These are phyloP conservation scores for Acinonyx jubatus DNA, from an alignment of 2,113 vertebrate genomes.

Conservation along the genomic window DNA sequence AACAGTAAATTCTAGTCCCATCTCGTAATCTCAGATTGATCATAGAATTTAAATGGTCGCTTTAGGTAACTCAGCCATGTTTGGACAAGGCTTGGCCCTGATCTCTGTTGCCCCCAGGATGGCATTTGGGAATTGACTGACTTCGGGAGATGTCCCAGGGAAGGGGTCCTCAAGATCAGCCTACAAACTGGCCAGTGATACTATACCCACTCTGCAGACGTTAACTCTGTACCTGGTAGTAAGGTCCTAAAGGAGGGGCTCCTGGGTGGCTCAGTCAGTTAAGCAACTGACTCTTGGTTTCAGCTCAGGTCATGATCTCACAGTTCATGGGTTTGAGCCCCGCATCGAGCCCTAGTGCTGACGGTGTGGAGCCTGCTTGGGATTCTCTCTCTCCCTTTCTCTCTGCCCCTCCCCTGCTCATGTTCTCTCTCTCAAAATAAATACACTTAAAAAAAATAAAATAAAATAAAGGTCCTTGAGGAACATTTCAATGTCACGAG, in stretches of 20 bases:
- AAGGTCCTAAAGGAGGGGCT: neutral
- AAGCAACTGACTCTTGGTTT: too few species aligned
- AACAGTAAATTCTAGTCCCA: neutral
- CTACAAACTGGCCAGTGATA: neutral
- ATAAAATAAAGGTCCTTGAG: neutral
- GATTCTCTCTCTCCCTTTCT: too few species aligned
- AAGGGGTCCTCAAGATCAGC: neutral
- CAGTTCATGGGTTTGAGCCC: too few species aligned
- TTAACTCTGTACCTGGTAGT: neutral
- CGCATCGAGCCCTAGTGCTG: too few species aligned
- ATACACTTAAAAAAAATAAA: too few species aligned
- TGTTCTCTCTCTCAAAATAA: too few species aligned
- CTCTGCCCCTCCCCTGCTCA: too few species aligned
- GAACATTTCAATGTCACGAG: rapidly evolving
- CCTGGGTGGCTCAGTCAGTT: too few species aligned
- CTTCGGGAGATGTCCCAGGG: neutral
- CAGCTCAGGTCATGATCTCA: too few species aligned
- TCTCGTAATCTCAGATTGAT: neutral
- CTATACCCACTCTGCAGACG: neutral
- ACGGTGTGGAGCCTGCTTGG: too few species aligned
- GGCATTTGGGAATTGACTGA: neutral
- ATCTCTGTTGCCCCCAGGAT: neutral
- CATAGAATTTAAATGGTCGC: neutral
- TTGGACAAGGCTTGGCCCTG: neutral
- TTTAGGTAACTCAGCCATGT: neutral